Base-by-base conservation (phyloP, 2,888 invertebrate genomes). In the Dasypogon diadema region DNA sequence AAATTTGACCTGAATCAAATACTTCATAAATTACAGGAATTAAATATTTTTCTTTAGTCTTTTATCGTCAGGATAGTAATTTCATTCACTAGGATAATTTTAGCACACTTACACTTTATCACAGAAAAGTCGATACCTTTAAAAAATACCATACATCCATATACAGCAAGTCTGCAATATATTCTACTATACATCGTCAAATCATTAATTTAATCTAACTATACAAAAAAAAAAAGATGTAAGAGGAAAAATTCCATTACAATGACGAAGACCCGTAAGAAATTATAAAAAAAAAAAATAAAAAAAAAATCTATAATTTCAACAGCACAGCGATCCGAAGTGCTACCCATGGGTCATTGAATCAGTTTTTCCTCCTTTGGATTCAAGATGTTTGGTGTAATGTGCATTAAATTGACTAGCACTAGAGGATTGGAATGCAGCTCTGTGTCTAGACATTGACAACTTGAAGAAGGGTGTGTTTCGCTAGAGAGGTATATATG, bases 361-460 rank as follows among this genome's bases (percentile, higher is more conserved):
- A 46, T 65, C 65, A 42, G 65, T 46, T 65, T 65, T 37, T 65
- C 48, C 65, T 65, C 24, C 22, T 65, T n/a, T 16, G 51, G 63
- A 63, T 65, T 16, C 34, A 63, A 63, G 63, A 63, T 63, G 63
- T 63, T 63, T 37, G 42, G 63, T 14, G 65, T 65, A 46, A 65
- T 46, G 46, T 65, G 46, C 65, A 65, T 48, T 48, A 46, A 65
- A 37, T 46, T 65, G 65, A 65, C 48, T 46, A 26, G 63, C 30
- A 30, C 30, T 30, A 24, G 60, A 60, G 46, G 65, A 65, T 46
- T 46, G 65, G 65, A 65, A 65, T 65, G 65, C 48, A 22, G 46
- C 46, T 65, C 65, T 65, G 46, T 48, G 65, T 65, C 65, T 65
- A 65, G 65, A 46, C 46, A 65, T 65, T 65, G 65, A 65, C 65